Base-by-base conservation (phyloP, 1,140 invertebrate species). In the Caerostris extrusa region DNA sequence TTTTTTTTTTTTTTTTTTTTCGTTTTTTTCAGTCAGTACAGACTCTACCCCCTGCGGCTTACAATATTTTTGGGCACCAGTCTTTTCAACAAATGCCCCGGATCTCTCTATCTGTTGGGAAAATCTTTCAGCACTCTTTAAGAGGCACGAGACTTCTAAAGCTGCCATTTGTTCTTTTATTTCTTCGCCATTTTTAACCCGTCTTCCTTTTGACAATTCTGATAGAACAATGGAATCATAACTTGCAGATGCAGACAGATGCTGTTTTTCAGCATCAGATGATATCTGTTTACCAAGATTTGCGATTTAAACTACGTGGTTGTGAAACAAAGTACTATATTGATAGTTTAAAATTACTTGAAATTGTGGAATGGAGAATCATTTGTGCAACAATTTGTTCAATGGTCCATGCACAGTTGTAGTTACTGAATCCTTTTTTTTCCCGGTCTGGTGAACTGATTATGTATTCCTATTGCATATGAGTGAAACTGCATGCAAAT, bases 1-100 rank as follows among this genome's bases (percentile, higher is more conserved):
- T 81, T n/a, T 81, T 81, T 50, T 10, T n/a, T 67, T 77, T 77
- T 53, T 77, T 19, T 12, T 77, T 77, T 77, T 77, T n/a, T n/a
- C n/a, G n/a, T n/a, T n/a, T n/a, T n/a, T n/a, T n/a, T n/a, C n/a
- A 77, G 71, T 77, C 19, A 10, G 50, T 12, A 77, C 71, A 53
- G 53, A 77, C 53, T 77, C 71, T 77, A 50, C 71, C 34, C 34
- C 71, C 71, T 50, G 34, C 19, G 71, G 71, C 34, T 5, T 10
- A 5, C 19, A 34, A 77, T 77, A 77, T 77, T 77, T 77, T 77
- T 77, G 10, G 10, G 71, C 71, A 12, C 53, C 5, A 77, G 34
- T 12, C 71, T 77, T 77, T 34, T 34, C 34, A 77, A 77, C 71
- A 77, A 50, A 77, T 50, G 71, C 71, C 5, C 50, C 10, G 4